phyloP scores from a whole-genome alignment of 2,888 invertebrate genomes.

The Ctena decussata region DNA sequence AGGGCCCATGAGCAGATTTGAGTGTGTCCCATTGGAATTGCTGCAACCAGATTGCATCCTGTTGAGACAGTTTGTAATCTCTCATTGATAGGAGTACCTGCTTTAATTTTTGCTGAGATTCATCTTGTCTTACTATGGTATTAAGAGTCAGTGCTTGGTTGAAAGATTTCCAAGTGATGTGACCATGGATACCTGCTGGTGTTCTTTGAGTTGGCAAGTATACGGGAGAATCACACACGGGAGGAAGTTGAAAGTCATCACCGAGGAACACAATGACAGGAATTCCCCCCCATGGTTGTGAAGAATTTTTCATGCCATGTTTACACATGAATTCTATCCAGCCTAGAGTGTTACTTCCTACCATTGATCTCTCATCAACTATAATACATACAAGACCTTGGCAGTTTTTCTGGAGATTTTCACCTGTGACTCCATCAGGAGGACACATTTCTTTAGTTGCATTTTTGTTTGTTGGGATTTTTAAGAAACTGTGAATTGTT shows the following conservation, averaged over 20 bases:
- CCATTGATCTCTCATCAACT: constrained; percentile 65
- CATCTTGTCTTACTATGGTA: constrained; percentile 38
- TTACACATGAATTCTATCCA: not conserved
- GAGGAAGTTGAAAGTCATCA: constrained; percentile 67
- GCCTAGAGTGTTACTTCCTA: not conserved
- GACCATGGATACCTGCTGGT: not conserved
- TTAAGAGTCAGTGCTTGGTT: constrained; percentile 18
- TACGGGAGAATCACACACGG: constrained; percentile 63
- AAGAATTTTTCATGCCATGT: not conserved
- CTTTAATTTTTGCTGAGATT: constrained; percentile 1
- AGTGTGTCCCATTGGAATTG: constrained; percentile 43
- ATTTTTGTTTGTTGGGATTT: constrained; percentile 43
- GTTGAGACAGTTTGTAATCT: constrained; percentile 1
- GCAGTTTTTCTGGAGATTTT: constrained; percentile 55
- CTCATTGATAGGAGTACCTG: constrained; percentile 10
- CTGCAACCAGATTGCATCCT: constrained; percentile 53
- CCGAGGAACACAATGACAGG: constrained; percentile 69
- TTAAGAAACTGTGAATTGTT: constrained; percentile 48
- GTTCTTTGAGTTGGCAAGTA: constrained; percentile 7
- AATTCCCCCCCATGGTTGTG: constrained; percentile 53
- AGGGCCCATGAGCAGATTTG: constrained; percentile 16
- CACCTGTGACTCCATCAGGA: constrained; percentile 57
- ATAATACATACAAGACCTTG: constrained; percentile 49
- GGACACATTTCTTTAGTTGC: constrained; percentile 44
- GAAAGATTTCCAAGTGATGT: not conserved